These are phyloP conservation scores for Poliocrania exsul DNA, from an alignment of 2,797 vertebrate genomes.

Conservation along the genomic window DNA sequence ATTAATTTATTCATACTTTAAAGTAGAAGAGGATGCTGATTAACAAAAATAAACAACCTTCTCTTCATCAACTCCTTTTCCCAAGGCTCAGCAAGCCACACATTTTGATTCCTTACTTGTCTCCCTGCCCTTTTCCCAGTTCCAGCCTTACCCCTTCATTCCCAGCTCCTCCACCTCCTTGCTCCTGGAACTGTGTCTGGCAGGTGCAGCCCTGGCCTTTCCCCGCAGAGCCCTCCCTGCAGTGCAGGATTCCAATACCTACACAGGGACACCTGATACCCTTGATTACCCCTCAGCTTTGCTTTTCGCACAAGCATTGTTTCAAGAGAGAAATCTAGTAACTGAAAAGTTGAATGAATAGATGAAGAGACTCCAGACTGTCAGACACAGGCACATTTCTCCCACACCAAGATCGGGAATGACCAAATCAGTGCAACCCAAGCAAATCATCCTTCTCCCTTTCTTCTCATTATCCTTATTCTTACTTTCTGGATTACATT, in stretches of 20 bases:
- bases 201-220: rapidly evolving
- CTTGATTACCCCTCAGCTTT: not conserved
- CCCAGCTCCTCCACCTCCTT: not conserved
- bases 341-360: slow-evolving; percentile 78
- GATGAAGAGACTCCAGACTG: slow-evolving; percentile 70
- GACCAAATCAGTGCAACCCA: not conserved
- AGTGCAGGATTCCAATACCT: rapidly evolving
- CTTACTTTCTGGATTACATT: not conserved
- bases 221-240: rapidly evolving
- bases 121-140: not conserved
- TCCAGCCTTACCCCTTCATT: not conserved
- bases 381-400: not conserved
- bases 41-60: not conserved
- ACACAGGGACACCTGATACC: rapidly evolving
- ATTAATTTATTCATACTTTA: not conserved
- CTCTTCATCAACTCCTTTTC: not conserved
- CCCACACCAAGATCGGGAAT: not conserved
- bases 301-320: slow-evolving; percentile 74
- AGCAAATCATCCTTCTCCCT: not conserved
- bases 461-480: not conserved
- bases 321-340: slow-evolving; percentile 82
- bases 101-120: not conserved
- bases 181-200: rapidly evolving
- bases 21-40: not conserved
- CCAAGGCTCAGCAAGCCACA: not conserved